Evolutionary conservation across 2,113 vertebrate species (phyloP).

Genomic region (Etia nguti): DNA sequence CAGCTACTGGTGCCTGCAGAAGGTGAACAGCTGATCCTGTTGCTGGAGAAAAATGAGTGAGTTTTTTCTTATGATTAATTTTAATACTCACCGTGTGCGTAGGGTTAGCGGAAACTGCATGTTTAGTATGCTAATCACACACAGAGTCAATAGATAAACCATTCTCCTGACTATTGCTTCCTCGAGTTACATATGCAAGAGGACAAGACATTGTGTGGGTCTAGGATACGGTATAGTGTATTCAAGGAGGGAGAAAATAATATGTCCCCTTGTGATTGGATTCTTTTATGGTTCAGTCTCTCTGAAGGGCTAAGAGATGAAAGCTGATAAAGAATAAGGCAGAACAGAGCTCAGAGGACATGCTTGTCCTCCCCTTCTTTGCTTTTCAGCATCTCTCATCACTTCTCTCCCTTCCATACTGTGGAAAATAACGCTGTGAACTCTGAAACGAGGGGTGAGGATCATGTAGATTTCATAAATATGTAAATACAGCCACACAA

Average conservation of each 20-base stretch:
- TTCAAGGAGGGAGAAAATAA: conserved; percentile 48
- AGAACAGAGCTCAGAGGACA: conserved; percentile 30
- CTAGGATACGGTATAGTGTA: conserved; percentile 10
- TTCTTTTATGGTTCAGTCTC: conserved; percentile 51
- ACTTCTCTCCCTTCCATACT: background rate
- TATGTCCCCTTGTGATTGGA: conserved; percentile 47
- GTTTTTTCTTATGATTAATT: conserved; percentile 19
- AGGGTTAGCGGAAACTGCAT: background rate
- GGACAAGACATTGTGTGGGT: conserved; percentile 11
- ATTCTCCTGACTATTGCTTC: background rate
- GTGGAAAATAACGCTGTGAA: conserved; percentile 27
- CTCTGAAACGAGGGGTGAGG: conserved; percentile 11
- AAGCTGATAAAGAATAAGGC: conserved; percentile 51
- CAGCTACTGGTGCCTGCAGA: conserved; percentile 77
- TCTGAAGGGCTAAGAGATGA: conserved; percentile 50
- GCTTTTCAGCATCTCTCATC: conserved; percentile 19
- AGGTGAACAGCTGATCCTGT: conserved; percentile 76
- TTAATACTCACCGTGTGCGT: background rate
- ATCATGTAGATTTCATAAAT: conserved; percentile 44
- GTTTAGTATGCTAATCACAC: conserved; percentile 19
- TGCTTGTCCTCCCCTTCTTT: background rate
- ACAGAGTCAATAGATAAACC: conserved; percentile 6
- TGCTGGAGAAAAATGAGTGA: conserved; percentile 87
- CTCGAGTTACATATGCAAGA: conserved; percentile 4
- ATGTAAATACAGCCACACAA: conserved; percentile 8